A percentile compares a stretch with the other conserved stretches of the same genome.
Evolutionary conservation across 2,888 invertebrate species (phyloP).

Genomic region (Thalpophila matura): DNA sequence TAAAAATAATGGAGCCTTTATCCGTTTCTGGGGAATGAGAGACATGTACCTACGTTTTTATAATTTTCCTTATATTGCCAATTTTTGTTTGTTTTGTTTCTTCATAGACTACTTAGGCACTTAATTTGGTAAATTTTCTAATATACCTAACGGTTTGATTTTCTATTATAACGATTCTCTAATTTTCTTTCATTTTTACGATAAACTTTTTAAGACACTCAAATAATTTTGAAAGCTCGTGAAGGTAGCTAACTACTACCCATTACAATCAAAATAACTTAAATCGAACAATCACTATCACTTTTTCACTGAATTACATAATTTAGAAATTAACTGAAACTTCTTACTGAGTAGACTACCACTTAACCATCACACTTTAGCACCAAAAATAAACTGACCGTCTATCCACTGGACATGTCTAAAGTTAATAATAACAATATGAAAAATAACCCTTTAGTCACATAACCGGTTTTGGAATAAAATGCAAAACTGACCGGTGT

Average conservation of each 20-base stretch:
- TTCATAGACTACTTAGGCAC: not conserved
- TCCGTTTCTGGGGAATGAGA: slow-evolving; percentile 28
- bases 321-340: slow-evolving; percentile 39
- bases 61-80: slow-evolving; percentile 17
- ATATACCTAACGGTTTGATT: no score
- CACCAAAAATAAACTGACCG: slow-evolving; percentile 82
- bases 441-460: slow-evolving; percentile 78
- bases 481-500: slow-evolving; percentile 85
- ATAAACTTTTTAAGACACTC: not conserved
- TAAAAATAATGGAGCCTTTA: slow-evolving; percentile 56
- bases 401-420: slow-evolving; percentile 66
- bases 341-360: slow-evolving; percentile 51
- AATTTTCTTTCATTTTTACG: not conserved
- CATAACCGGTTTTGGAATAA: slow-evolving; percentile 81
- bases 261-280: not conserved
- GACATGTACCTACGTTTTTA: slow-evolving; percentile 9
- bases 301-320: slow-evolving; percentile 2
- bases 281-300: slow-evolving; percentile 8
- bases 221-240: no score
- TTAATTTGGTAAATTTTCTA: no score
- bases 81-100: not conserved
- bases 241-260: not conserved
- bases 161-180: no score
- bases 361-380: slow-evolving; percentile 67
- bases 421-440: slow-evolving; percentile 76